A percentile compares a stretch with the other conserved stretches of the same genome.
Evolutionary conservation across 2,888 invertebrate genomes (phyloP).

Genomic region (Xestia rhomboidea): DNA sequence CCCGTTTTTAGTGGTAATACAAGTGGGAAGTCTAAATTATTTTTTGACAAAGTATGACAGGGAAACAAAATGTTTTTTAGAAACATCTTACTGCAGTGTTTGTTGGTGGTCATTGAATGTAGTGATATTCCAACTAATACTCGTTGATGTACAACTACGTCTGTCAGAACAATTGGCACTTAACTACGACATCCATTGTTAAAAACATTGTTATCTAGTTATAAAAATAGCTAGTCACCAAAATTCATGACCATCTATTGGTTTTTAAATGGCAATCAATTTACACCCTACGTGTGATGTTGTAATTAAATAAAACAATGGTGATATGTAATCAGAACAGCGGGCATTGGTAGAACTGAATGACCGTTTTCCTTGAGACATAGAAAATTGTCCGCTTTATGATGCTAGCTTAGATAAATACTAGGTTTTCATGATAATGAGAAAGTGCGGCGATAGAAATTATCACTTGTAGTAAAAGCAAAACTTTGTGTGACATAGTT

Average conservation of each 20-base stretch:
- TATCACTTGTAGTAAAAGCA: too few relatives aligned
- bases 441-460: not conserved
- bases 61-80: too few relatives aligned
- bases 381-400: not conserved
- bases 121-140: not conserved
- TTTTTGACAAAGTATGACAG: too few relatives aligned
- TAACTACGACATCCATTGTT: conserved; percentile 45
- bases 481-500: too few relatives aligned
- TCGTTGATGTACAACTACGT: too few relatives aligned
- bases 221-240: not conserved
- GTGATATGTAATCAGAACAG: not conserved
- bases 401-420: not conserved
- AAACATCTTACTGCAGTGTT: not conserved
- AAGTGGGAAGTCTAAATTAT: too few relatives aligned
- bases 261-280: conserved; percentile 28
- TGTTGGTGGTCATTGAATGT: not conserved
- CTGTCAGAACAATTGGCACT: conserved; percentile 48
- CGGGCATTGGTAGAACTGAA: not conserved
- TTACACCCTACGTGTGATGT: conserved; percentile 3
- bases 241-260: conserved; percentile 15
- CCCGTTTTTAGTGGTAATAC: too few relatives aligned
- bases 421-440: not conserved
- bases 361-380: not conserved
- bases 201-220: conserved; percentile 26
- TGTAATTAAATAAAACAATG: conserved; percentile 25